Evolutionary conservation across 2,797 vertebrate species (phyloP), one percentile per base, ranked within the genome.

Genomic region (Scolopax bukidnonensis): DNA sequence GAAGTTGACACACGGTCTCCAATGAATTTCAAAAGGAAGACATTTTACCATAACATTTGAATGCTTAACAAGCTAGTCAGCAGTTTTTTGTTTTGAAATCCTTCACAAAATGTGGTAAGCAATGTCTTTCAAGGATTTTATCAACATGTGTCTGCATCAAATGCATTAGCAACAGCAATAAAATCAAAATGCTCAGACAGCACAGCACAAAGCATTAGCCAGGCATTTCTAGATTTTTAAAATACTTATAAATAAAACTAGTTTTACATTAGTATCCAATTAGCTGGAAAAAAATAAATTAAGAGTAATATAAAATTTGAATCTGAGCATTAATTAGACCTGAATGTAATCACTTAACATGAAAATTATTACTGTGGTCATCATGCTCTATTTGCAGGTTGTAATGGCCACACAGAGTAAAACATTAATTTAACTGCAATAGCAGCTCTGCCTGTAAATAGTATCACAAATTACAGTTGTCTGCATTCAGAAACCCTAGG

Each of bases 321-420:
- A 78, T 71, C 41, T 59, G 25, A 67, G 6, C 36, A 92, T 71
- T 79, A 95, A 93, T 89, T 88, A 89, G 40, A 75, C 32, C 28
- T 32, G n/a, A 67, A 86, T 70, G 48, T 53, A 90, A 75, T 71
- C 64, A 76, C 67, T 97, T 81, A 87, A 36, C 50, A 61, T 73
- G 82, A 91, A 95, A 95, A n/a, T 25, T n/a, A 76, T 77, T 88
- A 59, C 25, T 47, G 15, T 60, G 69, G 50, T 87, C 79, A 77
- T 91, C 90, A 91, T 77, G 60, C 21, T 95, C 77, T 95, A 90
- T 96, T 96, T 93, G 80, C 64, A 85, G 74, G 57, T 96, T 96
- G 65, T 91, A 85, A 20, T 90, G 71, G 75, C 48, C 70, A 81
- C 17, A 11, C 13, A 82, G 54, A 82, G 13, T 86, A 96, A 96